Evolutionary conservation across 2,113 vertebrate species (phyloP), one percentile per base, ranked within the genome.

Genomic region (Peucedramus taeniatus): DNA sequence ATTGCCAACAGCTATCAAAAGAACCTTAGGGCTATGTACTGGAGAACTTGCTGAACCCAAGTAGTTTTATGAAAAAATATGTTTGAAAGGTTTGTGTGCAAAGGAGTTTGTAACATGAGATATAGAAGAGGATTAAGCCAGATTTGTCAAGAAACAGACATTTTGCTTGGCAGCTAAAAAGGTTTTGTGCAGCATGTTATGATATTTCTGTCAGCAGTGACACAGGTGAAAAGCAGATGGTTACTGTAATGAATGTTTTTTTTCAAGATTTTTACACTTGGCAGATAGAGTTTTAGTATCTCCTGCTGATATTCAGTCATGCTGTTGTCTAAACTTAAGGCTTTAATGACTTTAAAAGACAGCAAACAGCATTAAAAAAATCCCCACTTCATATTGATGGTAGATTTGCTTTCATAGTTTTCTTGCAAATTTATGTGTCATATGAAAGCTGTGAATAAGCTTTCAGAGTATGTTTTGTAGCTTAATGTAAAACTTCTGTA

Each of bases 91-190:
- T 68, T 47, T 94, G 33, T 92, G 82, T 1, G 35, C 42, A 64
- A 65, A 85, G 59, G 65, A 65, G 70, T 93, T 92, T 94, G 70
- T 95, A 56, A 89, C 79, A 63, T 86, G 76, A 91, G 90, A 88
- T 87, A 74, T 0, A 72, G 86, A 87, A 90, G 93, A 96, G 90
- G 87, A 79, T 90, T 93, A 76, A 94, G 83, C 54, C 92, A 90
- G 87, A 87, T 96, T 96, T 96, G 89, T 90, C 64, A 95, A 95
- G 90, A 95, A 90, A 83, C 79, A 94, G 83, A 86, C 68, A 59
- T 94, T 96, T 96, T 95, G 79, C 70, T 96, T 94, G 74, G 82
- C 85, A 94, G 86, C n/a, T 94, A 76, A 86, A 94, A 87, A 91
- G 93, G 66, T 93, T 95, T 92, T 94, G 61, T 83, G 76, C 65